These are phyloP conservation scores for Corvus hawaiiensis DNA, from an alignment of 2,113 vertebrate species.

Conservation along the genomic window DNA sequence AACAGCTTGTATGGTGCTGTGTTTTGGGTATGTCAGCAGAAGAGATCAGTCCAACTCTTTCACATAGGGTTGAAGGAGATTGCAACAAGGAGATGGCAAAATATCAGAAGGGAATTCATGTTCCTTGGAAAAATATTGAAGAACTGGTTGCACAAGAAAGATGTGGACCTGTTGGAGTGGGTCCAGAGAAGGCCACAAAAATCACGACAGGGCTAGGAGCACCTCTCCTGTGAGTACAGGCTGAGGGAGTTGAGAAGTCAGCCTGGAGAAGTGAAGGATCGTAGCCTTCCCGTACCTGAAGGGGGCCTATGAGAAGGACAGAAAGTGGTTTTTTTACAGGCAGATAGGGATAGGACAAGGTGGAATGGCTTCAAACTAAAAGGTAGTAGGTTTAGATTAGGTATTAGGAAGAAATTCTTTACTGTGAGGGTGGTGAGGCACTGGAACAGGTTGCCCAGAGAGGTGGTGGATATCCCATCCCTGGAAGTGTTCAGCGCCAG, in stretches of 20 bases:
- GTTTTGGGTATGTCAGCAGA: background rate
- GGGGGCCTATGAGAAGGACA: background rate
- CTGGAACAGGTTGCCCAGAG: background rate
- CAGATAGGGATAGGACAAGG: background rate
- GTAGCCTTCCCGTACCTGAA: background rate
- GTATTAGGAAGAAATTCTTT: background rate
- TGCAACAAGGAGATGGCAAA: background rate
- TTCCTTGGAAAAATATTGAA: rapidly evolving
- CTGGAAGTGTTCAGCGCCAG: too few relatives aligned
- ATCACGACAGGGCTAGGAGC: background rate
- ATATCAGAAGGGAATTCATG: background rate
- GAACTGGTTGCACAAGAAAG: background rate
- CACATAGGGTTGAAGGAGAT: rapidly evolving
- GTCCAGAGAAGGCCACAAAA: background rate
- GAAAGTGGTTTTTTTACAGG: background rate
- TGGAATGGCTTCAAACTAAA: background rate
- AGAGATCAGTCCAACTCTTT: background rate
- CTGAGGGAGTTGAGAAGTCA: background rate
- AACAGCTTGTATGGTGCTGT: background rate
- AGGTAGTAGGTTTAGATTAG: background rate
- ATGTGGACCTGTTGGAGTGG: too few relatives aligned
- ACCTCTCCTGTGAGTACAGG: rapidly evolving
- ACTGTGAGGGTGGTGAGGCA: background rate
- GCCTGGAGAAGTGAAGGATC: background rate
- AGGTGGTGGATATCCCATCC: too few relatives aligned